phyloP scores from a whole-genome alignment of 1,140 invertebrate genomes.

The Trachelipus rathkii region DNA sequence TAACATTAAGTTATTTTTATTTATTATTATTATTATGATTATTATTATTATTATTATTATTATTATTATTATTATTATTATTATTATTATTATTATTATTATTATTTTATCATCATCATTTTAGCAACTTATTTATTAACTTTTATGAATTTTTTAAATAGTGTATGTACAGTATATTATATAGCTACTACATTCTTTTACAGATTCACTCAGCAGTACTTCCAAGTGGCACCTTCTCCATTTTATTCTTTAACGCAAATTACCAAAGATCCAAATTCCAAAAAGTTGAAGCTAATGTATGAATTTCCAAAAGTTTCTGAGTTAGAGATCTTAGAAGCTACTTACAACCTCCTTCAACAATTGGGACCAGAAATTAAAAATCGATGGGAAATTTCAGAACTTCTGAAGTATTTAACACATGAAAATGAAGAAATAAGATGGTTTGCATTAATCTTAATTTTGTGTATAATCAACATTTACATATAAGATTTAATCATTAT shows the following conservation, averaged over 20 bases:
- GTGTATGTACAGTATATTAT: no score
- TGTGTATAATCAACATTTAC: not conserved
- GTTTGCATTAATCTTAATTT: slow-evolving; percentile 14
- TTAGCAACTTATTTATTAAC: no score
- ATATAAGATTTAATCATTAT: no score
- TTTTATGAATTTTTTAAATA: no score
- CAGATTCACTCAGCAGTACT: slow-evolving; percentile 33
- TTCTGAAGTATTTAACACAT: slow-evolving; percentile 27
- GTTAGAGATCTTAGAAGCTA: slow-evolving; percentile 26
- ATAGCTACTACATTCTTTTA: not conserved
- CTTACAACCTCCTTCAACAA: slow-evolving; percentile 25
- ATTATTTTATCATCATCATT: no score
- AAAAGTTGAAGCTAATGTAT: slow-evolving; percentile 20
- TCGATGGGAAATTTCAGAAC: slow-evolving; percentile 27
- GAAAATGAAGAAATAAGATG: slow-evolving; percentile 25
- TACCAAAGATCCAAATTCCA: slow-evolving; percentile 9
- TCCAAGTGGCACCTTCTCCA: slow-evolving; percentile 32
- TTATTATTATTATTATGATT: no score
- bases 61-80: no score
- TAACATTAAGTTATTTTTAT: no score
- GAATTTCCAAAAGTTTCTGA: slow-evolving; percentile 17
- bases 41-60: no score
- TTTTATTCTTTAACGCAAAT: slow-evolving; percentile 21
- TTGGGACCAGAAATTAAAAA: slow-evolving; percentile 27
- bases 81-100: no score